Evolutionary conservation across 2,113 vertebrate genomes (phyloP), one percentile per base, ranked within the genome.

Genomic region (Scomber colias): DNA sequence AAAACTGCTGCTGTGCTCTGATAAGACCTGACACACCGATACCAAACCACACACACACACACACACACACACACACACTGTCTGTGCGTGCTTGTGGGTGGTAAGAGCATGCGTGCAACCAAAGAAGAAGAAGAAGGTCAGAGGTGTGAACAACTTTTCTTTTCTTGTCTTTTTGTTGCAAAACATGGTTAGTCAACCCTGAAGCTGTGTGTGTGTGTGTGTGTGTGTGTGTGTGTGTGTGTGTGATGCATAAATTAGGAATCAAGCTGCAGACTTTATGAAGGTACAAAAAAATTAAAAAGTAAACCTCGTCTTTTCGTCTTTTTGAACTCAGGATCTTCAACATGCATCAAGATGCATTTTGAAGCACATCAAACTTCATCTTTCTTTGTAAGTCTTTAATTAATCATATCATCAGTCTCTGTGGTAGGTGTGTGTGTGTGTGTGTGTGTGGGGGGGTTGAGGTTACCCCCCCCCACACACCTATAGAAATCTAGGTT

Each of bases 401-500:
- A 85, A 85, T 87, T 87, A 83, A 21, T 21, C 21, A 21, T 21
- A 81, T 78, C 79, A 87, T 81, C 76, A 67, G 44, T 27, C 61
- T 49, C 55, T 27, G 56, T 24, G 51, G 59, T n/a, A 35, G 35
- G 35, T 62, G 62, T 15, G 3, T 7, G 31, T 30, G 35, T 62
- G 62, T 15, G 3, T 7, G 31, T 30, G 19, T 13, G n/a, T 9
- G 48, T 35, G 35, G 49, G 24, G 11, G 27, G 11, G 1, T 13
- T 1, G 40, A 64, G 16, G 53, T 35, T 35, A 35, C 6, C 9
- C 4, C 55, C 70, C 84, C 92, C 93, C 91, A 85, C 21, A 21
- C 21, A 21, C 21, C 93, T 90, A 88, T 93, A 94, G 13, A 96
- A 96, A 96, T 95, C 92, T 95, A 96, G 96, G 94, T 95, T 92